Conservation (phyloP, 2,113 vertebrate genomes). For the Erinaceus europaeus region DNA sequence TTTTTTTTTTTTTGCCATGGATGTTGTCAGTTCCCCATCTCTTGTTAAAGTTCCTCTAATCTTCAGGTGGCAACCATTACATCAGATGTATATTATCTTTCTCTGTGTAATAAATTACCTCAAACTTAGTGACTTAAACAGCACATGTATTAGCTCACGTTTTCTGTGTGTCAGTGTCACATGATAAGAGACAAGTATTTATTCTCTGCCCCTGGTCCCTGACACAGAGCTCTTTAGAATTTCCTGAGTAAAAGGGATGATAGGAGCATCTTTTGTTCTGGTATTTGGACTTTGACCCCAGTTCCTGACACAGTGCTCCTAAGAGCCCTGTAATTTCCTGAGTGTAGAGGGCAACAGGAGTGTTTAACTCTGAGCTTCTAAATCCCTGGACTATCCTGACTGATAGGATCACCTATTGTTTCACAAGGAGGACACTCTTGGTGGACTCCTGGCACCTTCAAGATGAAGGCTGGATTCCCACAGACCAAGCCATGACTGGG, state of each 20-base stretch:
- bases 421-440: neutral
- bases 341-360: neutral
- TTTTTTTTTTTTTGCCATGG: neutral
- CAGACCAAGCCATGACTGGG: neutral
- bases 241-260: neutral
- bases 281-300: neutral
- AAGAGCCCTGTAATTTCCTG: neutral
- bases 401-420: neutral
- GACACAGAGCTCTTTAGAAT: neutral
- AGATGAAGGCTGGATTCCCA: neutral
- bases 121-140: neutral
- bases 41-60: neutral
- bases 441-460: neutral
- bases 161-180: neutral
- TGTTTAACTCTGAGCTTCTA: neutral
- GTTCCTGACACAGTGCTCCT: neutral
- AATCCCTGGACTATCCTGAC: neutral
- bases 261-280: neutral
- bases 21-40: neutral
- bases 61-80: neutral
- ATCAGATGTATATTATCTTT: neutral
- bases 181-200: neutral
- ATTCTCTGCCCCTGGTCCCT: neutral
- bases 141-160: neutral
- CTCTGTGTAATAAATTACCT: neutral